These are phyloP conservation scores for Indri indri DNA, from an alignment of 2,113 vertebrate genomes.

Conservation along the genomic window DNA sequence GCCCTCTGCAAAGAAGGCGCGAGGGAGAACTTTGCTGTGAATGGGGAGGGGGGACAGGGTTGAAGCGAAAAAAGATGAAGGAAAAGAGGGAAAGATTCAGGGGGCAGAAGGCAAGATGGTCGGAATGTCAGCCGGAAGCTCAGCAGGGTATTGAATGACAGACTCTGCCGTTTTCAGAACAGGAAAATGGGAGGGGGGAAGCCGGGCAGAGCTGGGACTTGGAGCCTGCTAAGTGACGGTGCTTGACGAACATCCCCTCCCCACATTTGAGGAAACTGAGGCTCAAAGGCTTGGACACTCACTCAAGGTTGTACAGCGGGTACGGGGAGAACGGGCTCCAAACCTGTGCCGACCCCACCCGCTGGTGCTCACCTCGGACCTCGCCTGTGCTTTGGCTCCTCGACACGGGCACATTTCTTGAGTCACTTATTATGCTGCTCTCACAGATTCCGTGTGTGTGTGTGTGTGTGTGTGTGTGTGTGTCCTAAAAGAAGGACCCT, in stretches of 20 bases:
- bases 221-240: neutral
- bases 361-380: neutral
- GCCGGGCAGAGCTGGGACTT: neutral
- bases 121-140: neutral
- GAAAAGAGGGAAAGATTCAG: slow-evolving; percentile 3
- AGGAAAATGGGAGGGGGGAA: too few relatives aligned
- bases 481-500: neutral
- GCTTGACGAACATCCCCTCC: neutral
- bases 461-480: neutral
- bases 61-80: neutral
- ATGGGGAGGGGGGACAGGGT: neutral
- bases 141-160: neutral
- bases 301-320: neutral
- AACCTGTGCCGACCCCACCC: too few relatives aligned
- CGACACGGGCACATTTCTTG: neutral
- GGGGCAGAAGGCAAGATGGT: neutral
- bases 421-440: neutral
- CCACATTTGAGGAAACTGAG: neutral
- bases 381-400: neutral
- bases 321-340: neutral
- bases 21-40: slow-evolving; percentile 36
- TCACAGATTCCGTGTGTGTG: neutral
- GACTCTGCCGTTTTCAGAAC: neutral
- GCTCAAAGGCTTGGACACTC: neutral
- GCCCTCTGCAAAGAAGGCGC: slow-evolving; percentile 68